Evolutionary conservation across 2,797 vertebrate genomes (phyloP), one percentile per base, ranked within the genome.

Genomic region (Lutjanus argentimaculatus): DNA sequence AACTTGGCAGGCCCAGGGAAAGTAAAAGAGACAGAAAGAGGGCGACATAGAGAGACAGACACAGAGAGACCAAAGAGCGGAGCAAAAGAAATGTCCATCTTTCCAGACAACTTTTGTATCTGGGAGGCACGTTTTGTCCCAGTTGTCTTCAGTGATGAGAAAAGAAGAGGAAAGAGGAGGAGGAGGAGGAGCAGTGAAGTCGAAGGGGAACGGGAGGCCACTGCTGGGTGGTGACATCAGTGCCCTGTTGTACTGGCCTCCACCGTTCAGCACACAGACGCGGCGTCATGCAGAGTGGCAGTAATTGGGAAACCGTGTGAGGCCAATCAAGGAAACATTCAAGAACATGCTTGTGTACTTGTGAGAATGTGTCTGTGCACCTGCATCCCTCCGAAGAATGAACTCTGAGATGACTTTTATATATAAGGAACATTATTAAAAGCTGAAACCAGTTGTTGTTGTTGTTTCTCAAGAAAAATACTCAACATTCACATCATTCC

Each of bases 81-180:
- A 48, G 63, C 25, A 9, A 66, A 75, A 64, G 42, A 77, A 68
- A 70, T 61, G 65, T 75, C 73, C 67, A 73, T 71, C 70, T 67
- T 53, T 65, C 30, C 19, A 51, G 36, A 79, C 15, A 63, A 78
- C 57, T 36, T 76, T 67, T 72, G 63, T 82, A 75, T 88, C 85
- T 84, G 36, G 82, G 59, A 87, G 89, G 83, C 85, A 79, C 64
- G 75, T 76, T 85, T 71, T 81, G 78, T 75, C 82, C 83, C 78
- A 82, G 53, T 77, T 86, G 90, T 80, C 77, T 63, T 72, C n/a
- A 61, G 43, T 59, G 77, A 74, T 77, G 56, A 75, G 61, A 68
- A 61, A 57, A 64, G 57, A 66, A 8, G 45, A n/a, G 17, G 51
- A 25, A 16, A 45, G 43, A 48, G 62, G 15, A 40, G 11, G 48